Base-by-base conservation (phyloP, 2,888 invertebrate genomes). In the Melanotus villosus region DNA sequence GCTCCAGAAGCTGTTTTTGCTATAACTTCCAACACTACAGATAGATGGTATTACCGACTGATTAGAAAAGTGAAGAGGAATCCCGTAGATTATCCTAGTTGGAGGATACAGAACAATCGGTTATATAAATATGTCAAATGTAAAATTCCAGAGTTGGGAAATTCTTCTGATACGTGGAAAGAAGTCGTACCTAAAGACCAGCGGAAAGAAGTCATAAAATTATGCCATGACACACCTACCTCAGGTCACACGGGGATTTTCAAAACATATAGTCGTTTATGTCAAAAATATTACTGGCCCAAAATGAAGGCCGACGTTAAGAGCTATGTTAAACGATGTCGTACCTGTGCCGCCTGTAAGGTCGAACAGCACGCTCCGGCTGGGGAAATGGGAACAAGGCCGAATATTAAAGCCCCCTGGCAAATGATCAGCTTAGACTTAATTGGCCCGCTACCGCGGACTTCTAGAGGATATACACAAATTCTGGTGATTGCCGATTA, bases 31-130 rank as follows among this genome's bases (percentile, higher is more conserved):
- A n/a, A n/a, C n/a, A n/a, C n/a, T n/a, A n/a, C n/a, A n/a, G n/a
- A n/a, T n/a, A n/a, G n/a, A n/a, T n/a, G n/a, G n/a, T n/a, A n/a
- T n/a, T n/a, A n/a, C n/a, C n/a, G n/a, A n/a, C n/a, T n/a, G n/a
- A n/a, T n/a, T n/a, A n/a, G n/a, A n/a, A n/a, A n/a, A n/a, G n/a
- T n/a, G n/a, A n/a, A n/a, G n/a, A n/a, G n/a, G n/a, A n/a, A n/a
- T n/a, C n/a, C n/a, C n/a, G n/a, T n/a, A n/a, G n/a, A n/a, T n/a
- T n/a, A n/a, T n/a, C n/a, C n/a, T n/a, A n/a, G n/a, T 78, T 80
- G 0, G 80, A 34, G 34, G 10, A n/a, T 34, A 5, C 7, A 34
- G 9, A 34, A 34, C n/a, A n/a, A n/a, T 10, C 5, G 5, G 2
- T 10, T 34, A n/a, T 34, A 34, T n/a, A 34, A 34, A 34, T 34